phyloP scores from a whole-genome alignment of 2,888 invertebrate genomes.

The Lithodes maja region DNA sequence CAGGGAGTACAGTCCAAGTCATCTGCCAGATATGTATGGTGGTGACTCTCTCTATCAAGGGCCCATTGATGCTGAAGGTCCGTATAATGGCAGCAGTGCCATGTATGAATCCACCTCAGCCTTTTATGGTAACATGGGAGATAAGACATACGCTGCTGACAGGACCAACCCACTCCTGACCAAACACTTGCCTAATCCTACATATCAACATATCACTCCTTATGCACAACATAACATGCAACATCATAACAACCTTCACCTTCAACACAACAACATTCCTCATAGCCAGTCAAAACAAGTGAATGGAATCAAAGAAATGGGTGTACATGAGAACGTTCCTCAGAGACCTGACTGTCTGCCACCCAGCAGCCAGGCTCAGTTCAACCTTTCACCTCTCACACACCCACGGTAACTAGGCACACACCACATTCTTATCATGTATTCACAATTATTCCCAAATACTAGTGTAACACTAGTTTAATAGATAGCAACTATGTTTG shows the following conservation, averaged over 20 bases:
- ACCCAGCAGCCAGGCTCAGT: constrained; percentile 1
- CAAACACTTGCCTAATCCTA: constrained; percentile 18
- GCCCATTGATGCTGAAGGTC: constrained; percentile 56
- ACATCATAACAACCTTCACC: not conserved
- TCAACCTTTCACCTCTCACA: not conserved
- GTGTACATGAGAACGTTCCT: constrained; percentile 10
- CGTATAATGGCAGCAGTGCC: constrained; percentile 51
- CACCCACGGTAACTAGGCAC: constrained; percentile 41
- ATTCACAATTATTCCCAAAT: not conserved
- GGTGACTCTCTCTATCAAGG: constrained; percentile 60
- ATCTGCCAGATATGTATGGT: constrained; percentile 67
- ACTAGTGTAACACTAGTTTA: constrained; percentile 9
- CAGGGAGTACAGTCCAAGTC: constrained; percentile 51
- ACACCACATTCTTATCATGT: not conserved
- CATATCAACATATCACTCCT: constrained; percentile 17
- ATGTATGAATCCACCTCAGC: constrained; percentile 68
- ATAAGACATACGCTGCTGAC: constrained; percentile 53
- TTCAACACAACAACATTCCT: not conserved
- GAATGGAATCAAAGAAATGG: constrained; percentile 43
- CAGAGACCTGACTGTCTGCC: constrained; percentile 1
- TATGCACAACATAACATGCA: constrained; percentile 22
- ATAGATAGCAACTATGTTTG: not conserved
- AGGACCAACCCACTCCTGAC: constrained; percentile 48
- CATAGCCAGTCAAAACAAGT: constrained; percentile 15
- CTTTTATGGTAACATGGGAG: constrained; percentile 58